Percentiles rank a stretch among this genome's conserved stretches.
Conservation (phyloP, 2,797 vertebrate genomes). For the Bucorvus abyssinicus region DNA sequence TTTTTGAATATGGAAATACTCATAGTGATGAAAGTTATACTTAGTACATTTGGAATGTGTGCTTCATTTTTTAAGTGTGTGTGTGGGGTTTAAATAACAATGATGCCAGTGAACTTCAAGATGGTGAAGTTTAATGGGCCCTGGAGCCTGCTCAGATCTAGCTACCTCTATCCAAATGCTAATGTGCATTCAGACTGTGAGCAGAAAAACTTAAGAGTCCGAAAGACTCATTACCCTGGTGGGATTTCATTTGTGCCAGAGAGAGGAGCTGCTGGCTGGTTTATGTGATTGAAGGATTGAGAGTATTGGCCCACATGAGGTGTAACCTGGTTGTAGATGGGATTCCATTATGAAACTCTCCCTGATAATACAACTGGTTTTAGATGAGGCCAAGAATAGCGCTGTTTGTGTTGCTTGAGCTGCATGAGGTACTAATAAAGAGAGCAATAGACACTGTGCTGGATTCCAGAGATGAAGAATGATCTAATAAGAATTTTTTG, state of each 20-base stretch:
- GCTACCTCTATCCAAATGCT: constrained; percentile 41
- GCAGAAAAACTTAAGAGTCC: constrained; percentile 27
- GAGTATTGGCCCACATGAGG: neutral
- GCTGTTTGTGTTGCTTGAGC: neutral
- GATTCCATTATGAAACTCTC: constrained; percentile 31
- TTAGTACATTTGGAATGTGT: constrained; percentile 66
- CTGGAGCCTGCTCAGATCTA: constrained; percentile 64
- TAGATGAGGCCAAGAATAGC: constrained; percentile 41
- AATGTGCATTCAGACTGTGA: constrained; percentile 1
- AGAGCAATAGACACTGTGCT: constrained; percentile 11
- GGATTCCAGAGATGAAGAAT: constrained; percentile 33
- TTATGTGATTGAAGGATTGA: constrained; percentile 34
- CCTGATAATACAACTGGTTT: neutral
- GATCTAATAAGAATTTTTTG: constrained; percentile 15
- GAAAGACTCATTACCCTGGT: constrained; percentile 23
- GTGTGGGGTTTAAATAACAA: constrained; percentile 21
- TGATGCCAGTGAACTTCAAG: constrained; percentile 68
- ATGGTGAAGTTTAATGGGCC: constrained; percentile 66
- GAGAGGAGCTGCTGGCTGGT: constrained; percentile 5
- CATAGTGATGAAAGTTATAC: constrained; percentile 66
- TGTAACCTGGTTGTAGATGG: constrained; percentile 50
- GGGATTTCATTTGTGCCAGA: constrained; percentile 26
- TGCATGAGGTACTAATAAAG: constrained; percentile 13
- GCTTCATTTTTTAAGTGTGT: constrained; percentile 53
- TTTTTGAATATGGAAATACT: constrained; percentile 67